These are phyloP conservation scores for Phrynocephalus guinanensis DNA, from an alignment of 2,797 vertebrate species.

Conservation along the genomic window DNA sequence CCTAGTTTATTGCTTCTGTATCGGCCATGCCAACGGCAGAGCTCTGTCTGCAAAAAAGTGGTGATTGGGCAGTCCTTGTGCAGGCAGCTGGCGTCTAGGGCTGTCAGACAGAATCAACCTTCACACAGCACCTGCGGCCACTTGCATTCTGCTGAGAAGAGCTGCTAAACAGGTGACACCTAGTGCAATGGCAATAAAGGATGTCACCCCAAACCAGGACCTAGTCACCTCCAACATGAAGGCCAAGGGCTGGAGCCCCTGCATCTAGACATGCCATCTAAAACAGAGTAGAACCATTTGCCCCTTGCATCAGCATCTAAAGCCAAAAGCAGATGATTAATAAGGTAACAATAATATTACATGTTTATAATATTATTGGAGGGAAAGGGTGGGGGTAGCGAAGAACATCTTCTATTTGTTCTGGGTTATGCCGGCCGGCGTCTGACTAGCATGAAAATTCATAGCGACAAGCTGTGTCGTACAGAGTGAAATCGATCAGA, in stretches of 20 bases:
- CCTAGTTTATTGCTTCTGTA: slow-evolving; percentile 86
- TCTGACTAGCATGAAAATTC: slow-evolving; percentile 92
- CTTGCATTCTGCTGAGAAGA: slow-evolving; percentile 74
- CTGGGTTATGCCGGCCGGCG: slow-evolving; percentile 84
- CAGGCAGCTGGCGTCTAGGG: slow-evolving; percentile 82
- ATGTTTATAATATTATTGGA: neutral
- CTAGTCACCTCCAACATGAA: slow-evolving; percentile 60
- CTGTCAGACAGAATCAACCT: slow-evolving; percentile 90
- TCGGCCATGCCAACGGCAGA: slow-evolving; percentile 82
- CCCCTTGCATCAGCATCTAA: neutral
- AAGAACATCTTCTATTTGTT: slow-evolving; percentile 74
- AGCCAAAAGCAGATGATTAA: slow-evolving; percentile 22
- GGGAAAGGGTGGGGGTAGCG: slow-evolving; percentile 54
- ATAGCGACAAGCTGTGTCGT: slow-evolving; percentile 95
- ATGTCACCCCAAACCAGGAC: slow-evolving; percentile 69
- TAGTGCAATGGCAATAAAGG: slow-evolving; percentile 60
- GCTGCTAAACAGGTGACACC: slow-evolving; percentile 90
- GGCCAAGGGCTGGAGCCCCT: slow-evolving; percentile 54
- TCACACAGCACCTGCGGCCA: slow-evolving; percentile 87
- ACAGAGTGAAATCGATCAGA: slow-evolving; percentile 98
- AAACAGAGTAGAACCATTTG: slow-evolving; percentile 65
- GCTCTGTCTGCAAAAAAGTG: slow-evolving; percentile 74
- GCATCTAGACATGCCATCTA: slow-evolving; percentile 42
- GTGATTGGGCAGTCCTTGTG: slow-evolving; percentile 75
- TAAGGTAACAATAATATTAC: fast-evolving